Evolutionary conservation across 2,113 vertebrate genomes (phyloP).

Genomic region (Callionymus lyra): DNA sequence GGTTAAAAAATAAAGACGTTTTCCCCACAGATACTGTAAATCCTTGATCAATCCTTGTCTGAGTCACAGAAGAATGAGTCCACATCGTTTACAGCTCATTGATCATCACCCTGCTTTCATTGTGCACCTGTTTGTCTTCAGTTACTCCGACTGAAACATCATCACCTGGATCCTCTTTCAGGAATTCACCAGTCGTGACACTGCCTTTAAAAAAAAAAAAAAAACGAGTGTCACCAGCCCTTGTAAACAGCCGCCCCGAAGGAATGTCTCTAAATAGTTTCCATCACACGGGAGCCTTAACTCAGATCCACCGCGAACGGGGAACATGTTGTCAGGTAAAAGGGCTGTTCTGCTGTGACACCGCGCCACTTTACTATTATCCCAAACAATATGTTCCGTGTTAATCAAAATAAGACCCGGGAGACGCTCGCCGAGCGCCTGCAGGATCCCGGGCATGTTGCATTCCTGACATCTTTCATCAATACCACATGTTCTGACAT

Average conservation of each 20-base stretch:
- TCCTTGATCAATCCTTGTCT: too few species aligned
- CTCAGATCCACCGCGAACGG: background rate
- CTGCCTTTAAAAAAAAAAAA: slow-evolving; percentile 28
- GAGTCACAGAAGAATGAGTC: slow-evolving; percentile 21
- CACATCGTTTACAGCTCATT: slow-evolving; percentile 50
- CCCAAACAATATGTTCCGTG: slow-evolving; percentile 14
- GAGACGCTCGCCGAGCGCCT: slow-evolving; percentile 38
- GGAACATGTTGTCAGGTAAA: background rate
- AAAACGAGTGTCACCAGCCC: slow-evolving; percentile 29
- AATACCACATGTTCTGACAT: slow-evolving; percentile 59
- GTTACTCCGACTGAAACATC: slow-evolving; percentile 59
- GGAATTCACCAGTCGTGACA: slow-evolving; percentile 41
- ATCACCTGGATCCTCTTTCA: slow-evolving; percentile 50
- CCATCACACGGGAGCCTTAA: background rate
- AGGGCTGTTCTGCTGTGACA: background rate
- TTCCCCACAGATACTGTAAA: too few species aligned
- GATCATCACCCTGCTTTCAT: slow-evolving; percentile 38
- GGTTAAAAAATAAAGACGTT: too few species aligned
- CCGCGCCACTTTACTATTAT: too few species aligned
- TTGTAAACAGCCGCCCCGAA: slow-evolving; percentile 4
- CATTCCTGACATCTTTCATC: slow-evolving; percentile 58
- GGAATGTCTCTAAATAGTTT: background rate
- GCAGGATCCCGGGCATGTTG: slow-evolving; percentile 48
- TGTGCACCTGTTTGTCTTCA: slow-evolving; percentile 56
- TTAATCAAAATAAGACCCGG: slow-evolving; percentile 40